phyloP scores from a whole-genome alignment of 2,888 invertebrate genomes.

The Prenolepis imparis region DNA sequence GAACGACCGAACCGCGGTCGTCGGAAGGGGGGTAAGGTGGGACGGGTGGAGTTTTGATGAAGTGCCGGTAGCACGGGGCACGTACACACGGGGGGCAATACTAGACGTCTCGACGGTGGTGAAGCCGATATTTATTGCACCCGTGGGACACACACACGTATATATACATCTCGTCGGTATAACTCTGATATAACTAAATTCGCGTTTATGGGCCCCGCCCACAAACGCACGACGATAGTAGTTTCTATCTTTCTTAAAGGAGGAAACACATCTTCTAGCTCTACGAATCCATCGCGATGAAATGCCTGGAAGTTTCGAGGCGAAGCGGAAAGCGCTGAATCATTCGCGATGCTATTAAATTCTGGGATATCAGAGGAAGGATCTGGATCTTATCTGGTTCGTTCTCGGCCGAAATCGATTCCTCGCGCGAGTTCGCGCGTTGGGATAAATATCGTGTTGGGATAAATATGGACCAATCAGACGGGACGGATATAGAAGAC shows the following conservation, averaged over 20 bases:
- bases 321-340: conserved; percentile 56
- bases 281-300: background rate
- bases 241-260: conserved; percentile 61
- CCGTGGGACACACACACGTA: conserved; percentile 73
- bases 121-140: conserved; percentile 81
- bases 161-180: conserved; percentile 58
- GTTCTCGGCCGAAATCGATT: conserved; percentile 47
- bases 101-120: conserved; percentile 76
- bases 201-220: conserved; percentile 74
- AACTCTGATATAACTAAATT: conserved; percentile 82
- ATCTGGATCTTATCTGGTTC: background rate
- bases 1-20: conserved; percentile 58
- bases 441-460: background rate
- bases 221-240: conserved; percentile 22
- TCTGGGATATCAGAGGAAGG: conserved; percentile 51
- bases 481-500: background rate
- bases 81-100: conserved; percentile 69
- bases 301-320: conserved; percentile 27
- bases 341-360: conserved; percentile 72
- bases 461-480: background rate
- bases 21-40: background rate
- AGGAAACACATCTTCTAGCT: conserved; percentile 25
- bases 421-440: background rate
- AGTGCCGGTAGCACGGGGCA: conserved; percentile 65
- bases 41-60: conserved; percentile 67